Percentiles rank a stretch among this genome's conserved stretches.
Evolutionary conservation across 2,888 invertebrate genomes (phyloP).

Genomic region (Julus scandinavius): DNA sequence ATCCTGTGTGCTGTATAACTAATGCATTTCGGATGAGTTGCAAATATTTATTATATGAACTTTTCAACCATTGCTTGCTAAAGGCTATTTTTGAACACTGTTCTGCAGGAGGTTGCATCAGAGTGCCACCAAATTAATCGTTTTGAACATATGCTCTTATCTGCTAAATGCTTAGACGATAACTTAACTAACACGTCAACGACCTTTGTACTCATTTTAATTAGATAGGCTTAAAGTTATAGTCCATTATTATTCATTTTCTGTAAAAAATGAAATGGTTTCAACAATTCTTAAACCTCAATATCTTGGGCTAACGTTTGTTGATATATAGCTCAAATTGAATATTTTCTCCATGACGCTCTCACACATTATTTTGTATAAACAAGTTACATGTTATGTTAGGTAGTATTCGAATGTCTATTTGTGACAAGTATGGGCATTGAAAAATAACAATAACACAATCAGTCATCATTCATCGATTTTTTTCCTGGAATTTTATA

Average conservation of each 20-base stretch:
- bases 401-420: too few species aligned
- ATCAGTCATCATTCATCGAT: too few species aligned
- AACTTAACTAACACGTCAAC: not conserved
- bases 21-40: conserved; percentile 44
- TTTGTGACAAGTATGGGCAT: too few species aligned
- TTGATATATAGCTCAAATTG: too few species aligned
- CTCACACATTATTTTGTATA: too few species aligned
- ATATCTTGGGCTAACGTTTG: too few species aligned
- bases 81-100: conserved; percentile 35
- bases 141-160: not conserved
- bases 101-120: not conserved
- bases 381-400: too few species aligned
- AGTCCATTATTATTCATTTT: not conserved
- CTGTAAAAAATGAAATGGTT: not conserved
- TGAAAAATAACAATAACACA: too few species aligned
- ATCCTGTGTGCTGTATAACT: not conserved
- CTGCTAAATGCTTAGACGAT: not conserved
- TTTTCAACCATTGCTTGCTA: not conserved
- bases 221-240: not conserved
- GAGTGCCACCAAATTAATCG: not conserved
- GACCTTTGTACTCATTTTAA: not conserved
- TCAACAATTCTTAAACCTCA: too few species aligned
- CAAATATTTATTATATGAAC: conserved; percentile 40
- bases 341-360: too few species aligned
- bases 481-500: too few species aligned